Base-by-base conservation (phyloP, 2,113 vertebrate genomes). In the Bothrops jararaca region DNA sequence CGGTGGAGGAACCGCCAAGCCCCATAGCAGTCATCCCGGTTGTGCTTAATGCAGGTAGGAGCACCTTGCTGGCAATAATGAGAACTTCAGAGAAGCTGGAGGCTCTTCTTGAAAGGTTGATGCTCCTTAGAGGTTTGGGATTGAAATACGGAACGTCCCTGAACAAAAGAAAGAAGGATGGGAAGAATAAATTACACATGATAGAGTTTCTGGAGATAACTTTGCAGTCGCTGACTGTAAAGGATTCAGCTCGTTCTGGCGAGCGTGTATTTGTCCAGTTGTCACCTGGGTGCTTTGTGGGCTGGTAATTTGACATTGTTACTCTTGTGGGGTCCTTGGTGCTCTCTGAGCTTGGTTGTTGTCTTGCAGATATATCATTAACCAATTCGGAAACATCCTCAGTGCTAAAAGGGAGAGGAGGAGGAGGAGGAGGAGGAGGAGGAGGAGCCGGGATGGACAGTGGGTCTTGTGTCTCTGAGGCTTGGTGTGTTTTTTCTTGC, bases 131-230 rank as follows among this genome's bases (percentile, higher is more conserved):
- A 88, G 93, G 48, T 91, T 85, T 85, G 85, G 87, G 54, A 4
- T 88, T 69, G 88, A 95, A 90, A 93, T 93, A 80, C 92, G 88
- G 90, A 89, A 90, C 58, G 89, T 91, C 87, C 54, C 94, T 93
- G 94, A 93, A 93, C 58, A 85, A 69, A 64, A 48, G 90, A 74
- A 94, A 57, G 4, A 89, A 56, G 94, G 64, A 95, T 45, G 54
- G 0, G 58, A 95, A 69, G 60, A 94, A 85, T 74, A 93, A 93
- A 96, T 96, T 93, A 94, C 89, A 58, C 80, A 92, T 91, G 93
- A 50, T 9, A 42, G 90, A 88, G 87, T 92, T 94, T 95, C 60
- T 91, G 87, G 94, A 86, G 93, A 85, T 90, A 94, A 96, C 64
- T 54, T 89, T 95, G 92, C 92, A 90, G 94, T 86, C 0, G 0